Base-by-base conservation (phyloP, 2,888 invertebrate genomes). In the Lutraria lutraria region DNA sequence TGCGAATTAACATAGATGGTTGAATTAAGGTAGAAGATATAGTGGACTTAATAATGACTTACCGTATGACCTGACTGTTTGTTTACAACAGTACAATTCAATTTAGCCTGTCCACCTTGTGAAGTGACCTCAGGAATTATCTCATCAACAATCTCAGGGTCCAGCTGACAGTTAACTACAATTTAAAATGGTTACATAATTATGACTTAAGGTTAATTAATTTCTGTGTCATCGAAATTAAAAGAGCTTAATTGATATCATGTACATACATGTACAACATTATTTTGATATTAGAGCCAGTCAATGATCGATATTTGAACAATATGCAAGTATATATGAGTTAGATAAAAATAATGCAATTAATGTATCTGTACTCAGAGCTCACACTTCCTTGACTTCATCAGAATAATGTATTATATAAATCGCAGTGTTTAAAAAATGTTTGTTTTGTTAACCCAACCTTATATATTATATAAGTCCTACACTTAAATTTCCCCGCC, bases 81-180 rank as follows among this genome's bases (percentile, higher is more conserved):
- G 76, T 95, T 94, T 54, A 95, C 94, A 6, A 96, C 96, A 0
- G 96, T 96, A 92, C 96, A 96, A 92, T 96, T 96, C 25, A 96
- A 93, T 56, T 93, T 92, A 0, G 94, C 96, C 10, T 95, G 95
- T 53, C 94, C 94, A 8, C 96, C 96, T 31, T 95, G 94, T 19
- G 94, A 94, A 87, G 95, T 95, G 53, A 96, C 96, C 81, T 96
- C 96, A 1, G 96, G 96, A 88, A 95, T 94, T 79, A 96, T 96
- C 53, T 95, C 95, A 88, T 96, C 95, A 0, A 96, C 95, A 81
- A 96, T 96, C 88, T 95, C 93, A 13, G 96, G 96, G 25, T 91
- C 89, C 82, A 89, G 79, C 90, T 92, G 92, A 76, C 92, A 81
- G 12, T 43, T 63, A 10, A 79, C 92, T 92, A 54, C 10, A 79